Evolutionary conservation across 2,888 invertebrate genomes (phyloP).

Genomic region (Teinopalpus imperialis): DNA sequence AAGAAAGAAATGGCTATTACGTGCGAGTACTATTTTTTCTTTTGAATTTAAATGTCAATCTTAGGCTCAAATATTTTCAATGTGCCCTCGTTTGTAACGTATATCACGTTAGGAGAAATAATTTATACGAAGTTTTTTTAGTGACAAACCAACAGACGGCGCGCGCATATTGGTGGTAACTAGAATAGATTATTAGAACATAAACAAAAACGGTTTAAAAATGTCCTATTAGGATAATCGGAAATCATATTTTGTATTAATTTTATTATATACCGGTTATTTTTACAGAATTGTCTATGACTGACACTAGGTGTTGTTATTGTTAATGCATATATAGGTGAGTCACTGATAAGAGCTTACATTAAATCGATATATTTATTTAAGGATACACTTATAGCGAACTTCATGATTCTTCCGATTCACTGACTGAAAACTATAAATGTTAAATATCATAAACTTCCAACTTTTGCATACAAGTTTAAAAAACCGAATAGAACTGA

Average conservation of each 20-base stretch:
- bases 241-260: constrained; percentile 16
- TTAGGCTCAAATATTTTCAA: too few species aligned
- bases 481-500: constrained; percentile 6
- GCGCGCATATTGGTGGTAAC: too few species aligned
- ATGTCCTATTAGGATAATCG: constrained; percentile 12
- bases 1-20: too few species aligned
- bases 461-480: not conserved
- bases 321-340: constrained; percentile 7
- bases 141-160: not conserved
- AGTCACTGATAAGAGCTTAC: constrained; percentile 3
- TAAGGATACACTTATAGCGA: not conserved
- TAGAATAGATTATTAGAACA: constrained; percentile 6
- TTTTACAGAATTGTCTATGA: constrained; percentile 3
- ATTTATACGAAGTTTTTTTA: too few species aligned
- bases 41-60: too few species aligned
- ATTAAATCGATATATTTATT: constrained; percentile 2
- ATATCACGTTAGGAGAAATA: too few species aligned
- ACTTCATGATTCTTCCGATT: not conserved
- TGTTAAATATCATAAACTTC: not conserved
- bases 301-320: not conserved
- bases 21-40: too few species aligned
- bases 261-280: constrained; percentile 10
- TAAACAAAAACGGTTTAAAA: constrained; percentile 3
- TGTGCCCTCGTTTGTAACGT: too few species aligned
- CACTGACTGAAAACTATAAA: constrained; percentile 5